Base-by-base conservation (phyloP, 2,888 invertebrate genomes). In the Heliconius cydno region DNA sequence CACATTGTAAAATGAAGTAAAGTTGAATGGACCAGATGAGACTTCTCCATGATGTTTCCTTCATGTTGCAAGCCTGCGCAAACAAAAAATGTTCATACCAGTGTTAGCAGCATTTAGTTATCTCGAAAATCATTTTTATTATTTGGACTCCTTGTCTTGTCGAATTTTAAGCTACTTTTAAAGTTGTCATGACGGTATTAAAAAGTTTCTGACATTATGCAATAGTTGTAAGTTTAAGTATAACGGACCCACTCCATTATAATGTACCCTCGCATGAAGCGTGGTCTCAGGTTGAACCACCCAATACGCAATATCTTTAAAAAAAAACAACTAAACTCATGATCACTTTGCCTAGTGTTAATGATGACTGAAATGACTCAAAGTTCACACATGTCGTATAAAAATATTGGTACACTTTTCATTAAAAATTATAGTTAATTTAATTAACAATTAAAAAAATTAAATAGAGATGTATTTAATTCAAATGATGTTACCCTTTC, bases 21-120 rank as follows among this genome's bases (percentile, higher is more conserved):
- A 78, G 46, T 15, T 52, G 52, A 46, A 75, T 71, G 12, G 79
- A 60, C 15, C 52, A 73, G 71, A 76, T n/a, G 28, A 80, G 46
- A 46, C 15, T 38, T 25, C 75, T 30, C 79, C 74, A 79, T 77
- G 57, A 25, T 57, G 57, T 22, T 22, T 41, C 28, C 79, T 70
- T 81, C 79, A 46, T 77, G n/a, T 34, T 4, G 52, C 19, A 19
- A 66, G 66, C 22, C 78, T 78, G 65, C 22, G 22, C 7, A 77
- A 77, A n/a, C 66, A 19, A 65, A 78, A 19, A 65, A 15, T 57
- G 22, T 22, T 57, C 19, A 19, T 22, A 57, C 57, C 22, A 57
- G 57, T 57, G 57, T 9, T 57, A 57, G 22, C 19, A 22, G 9
- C 22, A 22, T 22, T 57, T 9, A 22, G 19, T 57, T 57, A 22